Conservation (phyloP, 2,113 vertebrate genomes). For the Amphiprion percula region DNA sequence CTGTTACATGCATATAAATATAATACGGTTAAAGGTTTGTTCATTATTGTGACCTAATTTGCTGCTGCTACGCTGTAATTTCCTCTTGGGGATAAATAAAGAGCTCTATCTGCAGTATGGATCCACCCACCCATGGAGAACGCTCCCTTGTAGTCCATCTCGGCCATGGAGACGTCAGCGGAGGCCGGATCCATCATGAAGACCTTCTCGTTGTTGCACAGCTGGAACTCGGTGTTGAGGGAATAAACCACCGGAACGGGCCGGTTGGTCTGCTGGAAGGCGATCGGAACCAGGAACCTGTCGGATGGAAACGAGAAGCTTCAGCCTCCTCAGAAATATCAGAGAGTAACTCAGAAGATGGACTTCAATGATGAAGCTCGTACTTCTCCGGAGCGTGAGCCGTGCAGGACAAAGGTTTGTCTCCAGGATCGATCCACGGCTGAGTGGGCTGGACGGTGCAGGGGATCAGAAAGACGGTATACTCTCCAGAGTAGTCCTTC, state of each 20-base stretch:
- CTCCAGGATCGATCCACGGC: constrained; percentile 93
- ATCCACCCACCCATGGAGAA: constrained; percentile 92
- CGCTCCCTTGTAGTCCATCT: constrained; percentile 99
- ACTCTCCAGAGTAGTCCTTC: constrained; percentile 97
- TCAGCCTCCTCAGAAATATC: too few relatives aligned
- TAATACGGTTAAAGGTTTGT: too few relatives aligned
- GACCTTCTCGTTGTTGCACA: constrained; percentile 98
- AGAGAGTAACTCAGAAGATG: too few relatives aligned
- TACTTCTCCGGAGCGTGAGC: constrained; percentile 96
- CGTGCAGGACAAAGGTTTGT: constrained; percentile 94
- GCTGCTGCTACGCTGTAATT: too few relatives aligned
- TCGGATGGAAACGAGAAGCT: background rate
- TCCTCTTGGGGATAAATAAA: too few relatives aligned
- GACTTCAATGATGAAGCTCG: background rate
- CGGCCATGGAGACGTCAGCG: constrained; percentile 91
- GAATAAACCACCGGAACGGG: constrained; percentile 97
- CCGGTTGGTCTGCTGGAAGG: constrained; percentile 98
- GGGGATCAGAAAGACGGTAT: constrained; percentile 93
- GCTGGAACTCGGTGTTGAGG: constrained; percentile 97
- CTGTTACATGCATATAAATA: too few relatives aligned
- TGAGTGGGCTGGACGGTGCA: constrained; percentile 98
- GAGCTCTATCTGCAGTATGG: too few relatives aligned
- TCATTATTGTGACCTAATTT: too few relatives aligned
- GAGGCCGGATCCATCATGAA: constrained; percentile 94
- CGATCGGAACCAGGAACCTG: constrained; percentile 96